Conservation (phyloP, 2,797 vertebrate species). For the Diplodus puntazzo region DNA sequence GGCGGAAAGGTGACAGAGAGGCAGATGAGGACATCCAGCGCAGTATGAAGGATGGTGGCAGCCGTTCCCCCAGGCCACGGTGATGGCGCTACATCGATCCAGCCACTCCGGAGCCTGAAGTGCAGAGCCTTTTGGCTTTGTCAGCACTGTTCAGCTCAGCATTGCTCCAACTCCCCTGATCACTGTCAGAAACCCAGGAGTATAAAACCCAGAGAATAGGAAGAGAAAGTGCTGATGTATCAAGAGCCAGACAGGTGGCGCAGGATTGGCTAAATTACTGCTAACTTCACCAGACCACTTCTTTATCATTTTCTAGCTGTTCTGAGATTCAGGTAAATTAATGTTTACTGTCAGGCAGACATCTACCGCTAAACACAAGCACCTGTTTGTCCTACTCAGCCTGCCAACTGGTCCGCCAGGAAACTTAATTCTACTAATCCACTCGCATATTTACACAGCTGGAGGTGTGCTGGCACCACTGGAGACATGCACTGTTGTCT, state of each 20-base stretch:
- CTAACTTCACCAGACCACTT: conserved; percentile 37
- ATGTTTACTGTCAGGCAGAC: conserved; percentile 50
- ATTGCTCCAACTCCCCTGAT: conserved; percentile 67
- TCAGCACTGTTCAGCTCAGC: conserved; percentile 81
- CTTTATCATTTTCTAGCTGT: conserved; percentile 29
- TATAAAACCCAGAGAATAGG: conserved; percentile 39
- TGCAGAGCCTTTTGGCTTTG: conserved; percentile 78
- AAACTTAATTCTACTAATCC: conserved; percentile 66
- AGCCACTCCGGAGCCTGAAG: conserved; percentile 76
- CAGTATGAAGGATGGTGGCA: conserved; percentile 81
- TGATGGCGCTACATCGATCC: conserved; percentile 80
- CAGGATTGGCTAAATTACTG: conserved; percentile 39
- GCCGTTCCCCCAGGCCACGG: conserved; percentile 69
- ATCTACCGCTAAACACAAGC: conserved; percentile 60
- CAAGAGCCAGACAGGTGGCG: conserved; percentile 55
- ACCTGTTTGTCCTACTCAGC: conserved; percentile 57
- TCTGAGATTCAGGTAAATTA: conserved; percentile 44
- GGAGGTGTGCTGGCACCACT: conserved; percentile 38
- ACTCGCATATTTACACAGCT: conserved; percentile 64
- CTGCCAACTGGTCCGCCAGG: conserved; percentile 61
- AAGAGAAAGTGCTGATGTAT: conserved; percentile 62
- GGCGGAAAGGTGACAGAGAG: conserved; percentile 75
- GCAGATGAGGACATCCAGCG: conserved; percentile 81
- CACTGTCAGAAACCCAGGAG: conserved; percentile 72
- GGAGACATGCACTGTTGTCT: conserved; percentile 31